A percentile compares a stretch with the other conserved stretches of the same genome.
These are phyloP conservation scores for Myiozetetes cayanensis DNA, from an alignment of 2,113 vertebrate genomes.

Conservation along the genomic window DNA sequence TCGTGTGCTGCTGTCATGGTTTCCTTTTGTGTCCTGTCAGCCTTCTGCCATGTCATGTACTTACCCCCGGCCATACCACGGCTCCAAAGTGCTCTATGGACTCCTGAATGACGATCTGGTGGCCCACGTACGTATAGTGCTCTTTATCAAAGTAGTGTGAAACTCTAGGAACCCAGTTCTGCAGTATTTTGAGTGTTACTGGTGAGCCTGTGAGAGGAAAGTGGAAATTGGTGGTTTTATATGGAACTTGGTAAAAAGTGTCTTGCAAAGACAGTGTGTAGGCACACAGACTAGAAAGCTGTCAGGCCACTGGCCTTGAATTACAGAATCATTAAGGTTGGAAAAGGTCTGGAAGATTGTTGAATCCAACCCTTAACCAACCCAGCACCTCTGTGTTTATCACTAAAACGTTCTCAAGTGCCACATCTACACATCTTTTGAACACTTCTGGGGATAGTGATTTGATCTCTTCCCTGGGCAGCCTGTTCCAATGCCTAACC, in stretches of 20 bases:
- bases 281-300: not conserved
- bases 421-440: not conserved
- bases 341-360: not conserved
- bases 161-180: conserved; percentile 69
- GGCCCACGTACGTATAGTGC: conserved; percentile 65
- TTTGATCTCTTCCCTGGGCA: not conserved
- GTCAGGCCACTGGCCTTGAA: not conserved
- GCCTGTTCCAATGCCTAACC: not conserved
- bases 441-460: not conserved
- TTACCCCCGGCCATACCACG: conserved; percentile 78
- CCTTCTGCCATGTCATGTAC: not conserved
- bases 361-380: not conserved
- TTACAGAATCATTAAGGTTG: not conserved
- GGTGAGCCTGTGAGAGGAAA: conserved; percentile 51
- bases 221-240: not conserved
- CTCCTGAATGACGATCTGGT: conserved; percentile 75
- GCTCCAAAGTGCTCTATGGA: conserved; percentile 77
- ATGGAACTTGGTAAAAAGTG: not conserved
- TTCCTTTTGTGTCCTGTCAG: not conserved
- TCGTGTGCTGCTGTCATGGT: not conserved
- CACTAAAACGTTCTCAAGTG: not conserved
- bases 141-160: conserved; percentile 76
- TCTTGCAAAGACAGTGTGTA: rapidly evolving
- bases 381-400: not conserved
- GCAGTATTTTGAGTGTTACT: conserved; percentile 50